Evolutionary conservation across 1,140 invertebrate species (phyloP).

Genomic region (Pseudomyrmex sp.): DNA sequence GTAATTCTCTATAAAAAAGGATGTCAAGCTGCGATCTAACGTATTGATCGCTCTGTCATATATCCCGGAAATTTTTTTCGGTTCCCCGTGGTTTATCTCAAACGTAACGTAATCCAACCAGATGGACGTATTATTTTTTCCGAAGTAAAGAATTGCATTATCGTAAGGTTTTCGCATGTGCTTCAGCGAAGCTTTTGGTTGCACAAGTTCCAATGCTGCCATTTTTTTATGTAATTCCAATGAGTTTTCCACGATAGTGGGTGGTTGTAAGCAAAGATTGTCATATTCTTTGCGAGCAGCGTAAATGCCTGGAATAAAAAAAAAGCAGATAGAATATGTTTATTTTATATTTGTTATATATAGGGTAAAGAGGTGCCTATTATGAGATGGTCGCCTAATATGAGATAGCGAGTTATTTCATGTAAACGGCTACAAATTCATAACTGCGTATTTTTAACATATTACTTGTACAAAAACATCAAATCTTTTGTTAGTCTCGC

Average conservation of each 20-base stretch:
- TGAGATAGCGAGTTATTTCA: too few species aligned
- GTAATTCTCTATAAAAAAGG: constrained; percentile 80
- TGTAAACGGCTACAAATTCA: too few species aligned
- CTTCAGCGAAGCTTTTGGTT: constrained; percentile 80
- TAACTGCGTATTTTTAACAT: too few species aligned
- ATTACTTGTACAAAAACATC: too few species aligned
- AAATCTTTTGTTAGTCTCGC: too few species aligned
- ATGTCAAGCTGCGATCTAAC: constrained; percentile 77
- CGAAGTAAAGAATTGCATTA: constrained; percentile 84
- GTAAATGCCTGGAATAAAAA: constrained; percentile 78
- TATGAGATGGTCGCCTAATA: too few species aligned
- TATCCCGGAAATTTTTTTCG: constrained; percentile 81
- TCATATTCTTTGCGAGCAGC: constrained; percentile 83
- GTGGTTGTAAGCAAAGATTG: constrained; percentile 79
- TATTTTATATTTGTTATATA: neutral
- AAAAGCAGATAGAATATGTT: constrained; percentile 13
- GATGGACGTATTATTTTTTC: constrained; percentile 84
- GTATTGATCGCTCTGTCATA: constrained; percentile 85
- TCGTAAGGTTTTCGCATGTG: constrained; percentile 82
- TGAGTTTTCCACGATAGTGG: constrained; percentile 72
- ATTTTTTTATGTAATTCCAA: constrained; percentile 85
- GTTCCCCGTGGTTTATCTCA: constrained; percentile 85
- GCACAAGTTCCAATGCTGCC: constrained; percentile 84
- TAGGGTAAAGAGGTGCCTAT: too few species aligned
- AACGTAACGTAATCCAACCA: constrained; percentile 88